phyloP scores from a whole-genome alignment of 2,888 invertebrate genomes.

The Hymenopus coronatus region DNA sequence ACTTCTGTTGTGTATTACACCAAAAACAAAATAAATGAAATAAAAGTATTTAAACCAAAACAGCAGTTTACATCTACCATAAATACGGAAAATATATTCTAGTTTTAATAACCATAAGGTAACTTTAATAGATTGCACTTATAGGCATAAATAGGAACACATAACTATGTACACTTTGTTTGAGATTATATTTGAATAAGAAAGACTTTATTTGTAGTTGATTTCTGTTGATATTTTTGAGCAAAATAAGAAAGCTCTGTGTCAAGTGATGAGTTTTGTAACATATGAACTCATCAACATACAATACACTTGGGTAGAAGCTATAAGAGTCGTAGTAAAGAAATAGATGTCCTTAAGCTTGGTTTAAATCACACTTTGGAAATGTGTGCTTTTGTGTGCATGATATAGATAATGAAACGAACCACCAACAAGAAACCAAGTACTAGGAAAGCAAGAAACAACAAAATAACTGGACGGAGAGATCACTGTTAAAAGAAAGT shows the following conservation, averaged over 20 bases:
- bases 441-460: no score
- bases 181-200: background rate
- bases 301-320: background rate
- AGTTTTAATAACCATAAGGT: slow-evolving; percentile 10
- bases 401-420: no score
- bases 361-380: no score
- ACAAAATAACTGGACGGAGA: no score
- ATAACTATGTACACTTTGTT: background rate
- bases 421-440: no score
- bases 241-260: background rate
- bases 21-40: background rate
- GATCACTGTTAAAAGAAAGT: no score
- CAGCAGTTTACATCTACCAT: background rate
- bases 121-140: slow-evolving; percentile 32
- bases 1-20: background rate
- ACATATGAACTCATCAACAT: background rate
- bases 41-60: background rate
- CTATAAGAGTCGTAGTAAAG: no score
- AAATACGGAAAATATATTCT: background rate
- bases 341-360: no score
- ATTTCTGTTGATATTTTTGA: background rate
- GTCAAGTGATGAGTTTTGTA: background rate
- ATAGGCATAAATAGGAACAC: slow-evolving; percentile 32
- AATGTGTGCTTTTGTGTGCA: no score
- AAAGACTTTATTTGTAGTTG: background rate